Percentiles rank a stretch among this genome's conserved stretches.
phyloP scores from a whole-genome alignment of 1,140 invertebrate genomes.

The Parapsyche elsis region DNA sequence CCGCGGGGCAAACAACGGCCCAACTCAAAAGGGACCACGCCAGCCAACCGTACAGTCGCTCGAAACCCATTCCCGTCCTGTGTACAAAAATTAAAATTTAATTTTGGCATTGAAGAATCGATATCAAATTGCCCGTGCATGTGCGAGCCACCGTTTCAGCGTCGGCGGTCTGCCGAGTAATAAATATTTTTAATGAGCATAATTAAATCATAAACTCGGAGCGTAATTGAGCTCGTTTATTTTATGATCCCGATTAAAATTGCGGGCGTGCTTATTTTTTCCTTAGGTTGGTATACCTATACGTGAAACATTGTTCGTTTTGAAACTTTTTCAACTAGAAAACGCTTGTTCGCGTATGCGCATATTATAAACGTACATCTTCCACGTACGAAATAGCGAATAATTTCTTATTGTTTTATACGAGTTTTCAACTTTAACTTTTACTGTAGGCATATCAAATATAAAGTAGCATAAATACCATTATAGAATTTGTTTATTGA shows the following conservation, averaged over 20 bases:
- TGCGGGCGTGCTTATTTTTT: constrained; percentile 16
- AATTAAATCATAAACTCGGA: constrained; percentile 20
- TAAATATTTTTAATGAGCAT: constrained; percentile 16
- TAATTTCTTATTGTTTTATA: constrained; percentile 5
- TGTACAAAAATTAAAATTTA: too few species aligned
- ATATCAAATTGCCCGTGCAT: too few species aligned
- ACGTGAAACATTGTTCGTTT: constrained; percentile 15
- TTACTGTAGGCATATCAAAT: not conserved
- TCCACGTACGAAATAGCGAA: not conserved
- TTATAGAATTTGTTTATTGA: too few species aligned
- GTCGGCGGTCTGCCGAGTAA: not conserved
- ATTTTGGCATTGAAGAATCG: too few species aligned
- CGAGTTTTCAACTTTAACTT: constrained; percentile 5
- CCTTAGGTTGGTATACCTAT: not conserved
- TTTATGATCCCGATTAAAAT: constrained; percentile 32
- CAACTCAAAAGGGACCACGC: not conserved
- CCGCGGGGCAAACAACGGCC: constrained; percentile 23
- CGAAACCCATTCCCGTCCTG: too few species aligned
- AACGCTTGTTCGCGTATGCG: not conserved
- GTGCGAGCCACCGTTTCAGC: not conserved
- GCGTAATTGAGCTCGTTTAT: constrained; percentile 24
- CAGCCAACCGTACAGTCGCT: not conserved
- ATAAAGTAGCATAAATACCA: too few species aligned
- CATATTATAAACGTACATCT: not conserved
- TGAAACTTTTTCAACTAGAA: constrained; percentile 23